Evolutionary conservation across 2,888 invertebrate genomes (phyloP).

Genomic region (Tipula unca): DNA sequence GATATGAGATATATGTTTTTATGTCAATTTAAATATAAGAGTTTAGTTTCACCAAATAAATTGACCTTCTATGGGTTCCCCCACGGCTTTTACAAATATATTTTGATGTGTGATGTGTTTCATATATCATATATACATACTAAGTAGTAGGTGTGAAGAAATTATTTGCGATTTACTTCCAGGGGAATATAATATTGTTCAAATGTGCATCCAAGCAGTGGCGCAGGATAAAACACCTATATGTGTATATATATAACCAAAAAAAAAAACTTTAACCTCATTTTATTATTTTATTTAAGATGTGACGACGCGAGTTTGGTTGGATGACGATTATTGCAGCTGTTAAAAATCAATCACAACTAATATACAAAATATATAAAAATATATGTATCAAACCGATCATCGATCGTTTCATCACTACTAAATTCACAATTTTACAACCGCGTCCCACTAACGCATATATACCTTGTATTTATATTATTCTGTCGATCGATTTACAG

Average conservation of each 20-base stretch:
- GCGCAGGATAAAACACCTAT: not conserved
- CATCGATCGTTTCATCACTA: constrained; percentile 8
- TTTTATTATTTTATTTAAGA: not conserved
- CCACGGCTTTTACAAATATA: not conserved
- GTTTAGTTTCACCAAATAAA: constrained; percentile 8
- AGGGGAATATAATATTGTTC: too few species aligned
- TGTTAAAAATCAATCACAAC: constrained; percentile 8
- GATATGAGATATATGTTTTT: not conserved
- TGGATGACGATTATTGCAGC: not conserved
- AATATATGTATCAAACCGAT: not conserved
- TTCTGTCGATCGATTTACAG: not conserved
- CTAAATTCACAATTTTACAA: constrained; percentile 8
- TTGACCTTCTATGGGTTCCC: not conserved
- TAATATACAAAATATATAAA: not conserved
- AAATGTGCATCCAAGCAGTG: not conserved
- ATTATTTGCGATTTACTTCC: too few species aligned
- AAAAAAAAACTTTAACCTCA: not conserved
- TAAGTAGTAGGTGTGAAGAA: too few species aligned
- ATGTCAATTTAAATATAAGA: not conserved
- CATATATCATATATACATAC: not conserved
- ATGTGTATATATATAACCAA: not conserved
- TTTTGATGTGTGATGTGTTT: not conserved
- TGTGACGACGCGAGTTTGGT: not conserved
- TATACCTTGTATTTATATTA: not conserved
- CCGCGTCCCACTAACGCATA: not conserved